Evolutionary conservation across 2,888 invertebrate genomes (phyloP), one percentile per base, ranked within the genome.

Genomic region (Microchrysa polita): DNA sequence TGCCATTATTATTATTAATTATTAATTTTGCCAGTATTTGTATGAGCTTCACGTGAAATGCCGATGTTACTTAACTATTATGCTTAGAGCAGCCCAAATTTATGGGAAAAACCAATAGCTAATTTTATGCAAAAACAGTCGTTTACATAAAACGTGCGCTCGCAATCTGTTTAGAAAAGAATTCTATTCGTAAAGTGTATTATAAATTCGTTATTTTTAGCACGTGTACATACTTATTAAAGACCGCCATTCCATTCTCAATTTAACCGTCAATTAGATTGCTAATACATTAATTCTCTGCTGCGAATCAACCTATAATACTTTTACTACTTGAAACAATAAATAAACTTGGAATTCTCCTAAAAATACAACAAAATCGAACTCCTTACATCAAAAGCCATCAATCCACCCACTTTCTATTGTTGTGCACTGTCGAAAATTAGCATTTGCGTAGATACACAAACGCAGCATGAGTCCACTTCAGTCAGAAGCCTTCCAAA

Each of bases 241-340:
- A n/a, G 7, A n/a, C 53, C 16, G 16, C n/a, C 12, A 7, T 7
- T 42, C 42, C 42, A 42, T 42, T 48, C 12, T 4, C 10, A 12
- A n/a, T n/a, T 48, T 2, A n/a, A 2, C 10, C 2, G 12, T 12
- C 16, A 48, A 48, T 48, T 48, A 48, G 2, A 2, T 20, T 5
- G 22, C 18, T 55, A 20, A 55, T 55, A n/a, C 55, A 55, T 55
- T 55, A 55, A 55, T 55, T 16, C 22, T 55, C 16, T 12, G 5
- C 2, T 40, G 12, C n/a, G 12, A n/a, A 40, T 18, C 27, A 34
- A 34, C 27, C 2, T 34, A 34, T 2, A 5, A 34, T 10, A 16
- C 61, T 40, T 12, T 34, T 18, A 42, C 40, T 42, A 42, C n/a
- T 16, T 40, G 40, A 63, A 63, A 42, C 20, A 63, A 63, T 40